phyloP scores from a whole-genome alignment of 2,113 vertebrate species.

The Edolisoma coerulescens region DNA sequence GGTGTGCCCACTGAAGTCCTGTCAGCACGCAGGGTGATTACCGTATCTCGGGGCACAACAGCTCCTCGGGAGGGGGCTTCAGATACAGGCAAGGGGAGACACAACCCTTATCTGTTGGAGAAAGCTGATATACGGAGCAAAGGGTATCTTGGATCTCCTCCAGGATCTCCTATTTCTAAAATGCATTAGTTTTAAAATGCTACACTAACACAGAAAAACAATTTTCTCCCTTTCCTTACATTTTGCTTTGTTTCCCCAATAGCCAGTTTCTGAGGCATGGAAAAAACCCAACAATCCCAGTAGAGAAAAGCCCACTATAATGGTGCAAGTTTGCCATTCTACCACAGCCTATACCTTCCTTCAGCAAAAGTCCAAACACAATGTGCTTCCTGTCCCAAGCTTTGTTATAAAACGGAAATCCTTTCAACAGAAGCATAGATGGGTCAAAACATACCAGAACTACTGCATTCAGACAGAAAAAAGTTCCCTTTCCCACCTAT shows the following conservation, averaged over 20 bases:
- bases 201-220: neutral
- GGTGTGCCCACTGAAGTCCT: neutral
- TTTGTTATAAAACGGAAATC: slow-evolving; percentile 55
- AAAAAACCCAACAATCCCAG: neutral
- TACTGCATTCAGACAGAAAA: neutral
- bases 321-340: neutral
- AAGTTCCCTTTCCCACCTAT: neutral
- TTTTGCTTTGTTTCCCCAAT: neutral
- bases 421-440: neutral
- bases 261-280: neutral
- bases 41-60: neutral
- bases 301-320: neutral
- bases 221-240: neutral
- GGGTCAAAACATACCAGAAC: slow-evolving; percentile 1
- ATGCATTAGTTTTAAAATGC: neutral
- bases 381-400: slow-evolving; percentile 44
- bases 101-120: neutral
- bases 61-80: neutral
- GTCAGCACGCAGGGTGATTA: neutral
- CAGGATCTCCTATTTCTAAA: neutral
- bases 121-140: neutral
- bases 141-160: neutral
- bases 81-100: neutral
- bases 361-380: slow-evolving; percentile 8
- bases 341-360: neutral